Evolutionary conservation across 2,113 vertebrate species (phyloP), one percentile per base, ranked within the genome.

Genomic region (Prinia subflava): DNA sequence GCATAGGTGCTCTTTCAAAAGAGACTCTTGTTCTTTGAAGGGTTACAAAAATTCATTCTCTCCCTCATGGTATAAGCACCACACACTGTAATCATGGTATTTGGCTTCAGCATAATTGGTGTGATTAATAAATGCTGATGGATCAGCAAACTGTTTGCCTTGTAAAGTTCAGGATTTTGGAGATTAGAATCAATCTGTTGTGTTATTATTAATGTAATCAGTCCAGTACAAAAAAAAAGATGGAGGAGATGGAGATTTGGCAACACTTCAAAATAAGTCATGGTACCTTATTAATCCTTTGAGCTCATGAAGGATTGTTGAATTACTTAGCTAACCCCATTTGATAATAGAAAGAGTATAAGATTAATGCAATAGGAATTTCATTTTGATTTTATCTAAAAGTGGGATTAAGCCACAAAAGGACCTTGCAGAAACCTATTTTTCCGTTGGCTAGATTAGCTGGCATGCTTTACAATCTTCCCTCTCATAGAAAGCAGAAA

Each of bases 71-170:
- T 68, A 25, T 56, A 75, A 89, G 35, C 35, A 71, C 10, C 18
- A 86, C 15, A 35, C 53, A 49, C 18, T 63, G 27, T 59, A 93
- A 62, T 71, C 23, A 11, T 41, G 56, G 13, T 86, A 78, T 89
- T 93, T 92, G 77, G 64, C 49, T 62, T 94, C 37, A 5, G 12
- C 46, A 25, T 84, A 94, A 92, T 82, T 84, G 73, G 25, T 94
- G 69, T 62, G 73, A 94, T 91, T 94, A 89, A 91, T 75, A 93
- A 92, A 91, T 62, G n/a, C n/a, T 89, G 92, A 84, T 94, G 77
- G 80, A 95, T 93, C 91, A 95, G 77, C 53, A 92, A 95, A 95
- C 30, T 96, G 44, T 95, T 95, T 96, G n/a, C 52, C 89, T 87
- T 94, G 65, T 69, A 82, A 93, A 89, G 77, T 92, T 93, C 52